Evolutionary conservation across 2,113 vertebrate species (phyloP), one percentile per base, ranked within the genome.

Genomic region (Hirundichthys speculiger): DNA sequence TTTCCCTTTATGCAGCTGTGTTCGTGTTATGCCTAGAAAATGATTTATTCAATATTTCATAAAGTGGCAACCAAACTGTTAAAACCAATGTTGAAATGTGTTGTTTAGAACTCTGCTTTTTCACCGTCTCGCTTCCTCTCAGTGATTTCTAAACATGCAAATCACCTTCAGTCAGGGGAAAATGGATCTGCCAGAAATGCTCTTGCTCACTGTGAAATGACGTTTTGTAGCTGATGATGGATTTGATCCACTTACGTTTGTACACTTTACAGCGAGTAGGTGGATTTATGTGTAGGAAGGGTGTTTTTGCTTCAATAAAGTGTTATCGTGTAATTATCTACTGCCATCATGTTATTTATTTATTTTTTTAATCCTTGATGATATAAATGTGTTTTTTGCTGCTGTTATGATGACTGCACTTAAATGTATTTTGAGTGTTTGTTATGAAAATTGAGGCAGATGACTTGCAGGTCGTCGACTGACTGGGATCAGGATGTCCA

Each of bases 31-130:
- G 86, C 85, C 86, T 83, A 80, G 72, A 86, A 88, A 84, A 87
- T 84, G 57, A 86, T 86, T 88, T 85, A 80, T 88, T 90, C 66
- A 81, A 86, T 84, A 86, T 90, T 89, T 90, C 85, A 90, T 88
- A 82, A 88, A 85, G 85, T 88, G 86, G 80, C 78, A 87, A 63
- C 84, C 77, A 85, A 86, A 83, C 82, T 88, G 86, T 83, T 86
- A 85, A 86, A 85, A 86, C 78, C 82, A 87, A 51, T 79, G 83
- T 75, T 71, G 75, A 65, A 80, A 86, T 75, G 82, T 84, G 76
- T 78, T 79, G 74, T 84, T 89, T 75, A 67, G 77, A 82, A 77
- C 59, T 75, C 27, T n/a, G 14, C 47, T 76, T 65, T 55, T 75
- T 51, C 48, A 47, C 65, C 50, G 34, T 66, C 64, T 66, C 49